These are phyloP conservation scores for Ischnura elegans DNA, from an alignment of 2,888 invertebrate genomes.

Conservation along the genomic window DNA sequence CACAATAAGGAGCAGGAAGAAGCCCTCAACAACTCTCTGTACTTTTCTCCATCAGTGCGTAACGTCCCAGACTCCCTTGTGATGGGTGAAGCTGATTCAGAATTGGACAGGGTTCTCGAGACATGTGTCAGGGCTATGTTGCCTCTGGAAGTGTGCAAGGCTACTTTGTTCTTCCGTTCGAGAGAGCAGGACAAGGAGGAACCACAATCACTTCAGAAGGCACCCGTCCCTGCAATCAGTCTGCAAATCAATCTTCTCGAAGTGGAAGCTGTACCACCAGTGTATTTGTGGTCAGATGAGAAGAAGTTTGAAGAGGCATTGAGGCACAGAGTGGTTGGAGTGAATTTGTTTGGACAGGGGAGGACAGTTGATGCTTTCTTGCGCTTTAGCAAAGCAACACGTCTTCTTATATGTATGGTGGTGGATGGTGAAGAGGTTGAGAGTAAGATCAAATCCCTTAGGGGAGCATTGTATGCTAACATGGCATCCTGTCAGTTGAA, in stretches of 20 bases:
- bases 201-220: neutral
- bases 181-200: constrained; percentile 47
- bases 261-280: constrained; percentile 73
- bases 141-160: constrained; percentile 71
- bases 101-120: constrained; percentile 74
- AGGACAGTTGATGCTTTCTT: constrained; percentile 85
- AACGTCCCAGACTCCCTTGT: constrained; percentile 25
- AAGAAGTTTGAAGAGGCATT: constrained; percentile 79
- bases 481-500: constrained; percentile 90
- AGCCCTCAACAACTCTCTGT: constrained; percentile 78
- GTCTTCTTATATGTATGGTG: constrained; percentile 83
- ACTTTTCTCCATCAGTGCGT: neutral
- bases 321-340: constrained; percentile 81
- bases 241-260: constrained; percentile 70
- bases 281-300: constrained; percentile 82
- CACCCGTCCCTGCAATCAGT: constrained; percentile 18
- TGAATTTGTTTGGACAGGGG: constrained; percentile 83
- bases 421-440: constrained; percentile 79
- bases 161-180: constrained; percentile 61
- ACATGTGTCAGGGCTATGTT: constrained; percentile 73
- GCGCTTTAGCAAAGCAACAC: constrained; percentile 87
- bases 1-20: constrained; percentile 76
- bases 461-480: constrained; percentile 88
- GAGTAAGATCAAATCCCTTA: constrained; percentile 81
- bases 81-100: constrained; percentile 74